Evolutionary conservation across 2,113 vertebrate species (phyloP).

Genomic region (Sardina pilchardus): DNA sequence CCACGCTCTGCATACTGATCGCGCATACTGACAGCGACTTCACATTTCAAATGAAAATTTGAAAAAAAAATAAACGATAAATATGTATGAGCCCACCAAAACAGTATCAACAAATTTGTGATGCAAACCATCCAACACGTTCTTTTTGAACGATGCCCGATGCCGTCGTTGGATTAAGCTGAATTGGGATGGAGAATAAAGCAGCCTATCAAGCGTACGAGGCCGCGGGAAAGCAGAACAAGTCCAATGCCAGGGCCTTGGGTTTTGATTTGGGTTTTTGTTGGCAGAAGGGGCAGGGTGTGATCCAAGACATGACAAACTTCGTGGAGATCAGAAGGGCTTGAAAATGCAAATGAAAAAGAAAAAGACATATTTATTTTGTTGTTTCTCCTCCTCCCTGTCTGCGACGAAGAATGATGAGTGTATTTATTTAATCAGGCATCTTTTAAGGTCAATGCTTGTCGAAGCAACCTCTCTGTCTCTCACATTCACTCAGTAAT

Average conservation of each 20-base stretch:
- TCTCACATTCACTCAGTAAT: neutral
- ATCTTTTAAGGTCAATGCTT: conserved; percentile 8
- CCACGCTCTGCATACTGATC: neutral
- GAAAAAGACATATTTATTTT: neutral
- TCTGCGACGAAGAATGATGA: neutral
- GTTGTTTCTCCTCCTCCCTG: neutral
- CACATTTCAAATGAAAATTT: conserved; percentile 42
- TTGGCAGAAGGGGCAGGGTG: conserved; percentile 24
- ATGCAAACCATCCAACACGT: conserved; percentile 25
- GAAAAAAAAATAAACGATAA: conserved; percentile 27
- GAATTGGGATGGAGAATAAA: conserved; percentile 31
- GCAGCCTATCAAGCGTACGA: conserved; percentile 26
- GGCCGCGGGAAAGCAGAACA: conserved; percentile 11
- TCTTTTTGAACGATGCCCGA: conserved; percentile 28
- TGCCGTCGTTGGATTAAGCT: conserved; percentile 35
- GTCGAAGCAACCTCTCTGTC: neutral
- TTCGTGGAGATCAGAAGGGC: conserved; percentile 1
- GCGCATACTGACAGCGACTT: conserved; percentile 24
- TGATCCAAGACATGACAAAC: conserved; percentile 27
- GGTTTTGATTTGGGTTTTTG: conserved; percentile 23
- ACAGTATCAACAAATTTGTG: conserved; percentile 31
- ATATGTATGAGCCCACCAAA: conserved; percentile 38
- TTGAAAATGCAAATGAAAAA: neutral
- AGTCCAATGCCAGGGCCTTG: conserved; percentile 15
- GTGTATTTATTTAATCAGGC: neutral